Percentiles rank a stretch among this genome's conserved stretches.
phyloP scores from a whole-genome alignment of 2,113 vertebrate species.

The Phyllostomus hastatus region DNA sequence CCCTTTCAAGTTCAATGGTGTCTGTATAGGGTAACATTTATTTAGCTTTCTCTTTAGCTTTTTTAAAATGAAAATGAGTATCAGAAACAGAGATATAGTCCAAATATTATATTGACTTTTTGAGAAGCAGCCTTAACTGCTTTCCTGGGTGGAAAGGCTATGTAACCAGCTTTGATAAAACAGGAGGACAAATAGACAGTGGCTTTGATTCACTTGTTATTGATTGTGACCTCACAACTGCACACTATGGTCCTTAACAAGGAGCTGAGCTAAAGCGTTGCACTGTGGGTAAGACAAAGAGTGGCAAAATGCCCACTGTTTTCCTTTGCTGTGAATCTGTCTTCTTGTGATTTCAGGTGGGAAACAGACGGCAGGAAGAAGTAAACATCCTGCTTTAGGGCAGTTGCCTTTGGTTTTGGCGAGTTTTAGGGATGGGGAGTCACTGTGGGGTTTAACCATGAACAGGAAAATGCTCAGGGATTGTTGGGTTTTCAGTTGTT shows the following conservation, averaged over 20 bases:
- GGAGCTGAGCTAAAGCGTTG: neutral
- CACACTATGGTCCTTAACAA: neutral
- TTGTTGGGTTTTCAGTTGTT: neutral
- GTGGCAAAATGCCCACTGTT: neutral
- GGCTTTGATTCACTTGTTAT: neutral
- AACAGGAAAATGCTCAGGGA: neutral
- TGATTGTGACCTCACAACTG: rapidly evolving
- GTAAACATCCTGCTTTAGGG: slow-evolving; percentile 32
- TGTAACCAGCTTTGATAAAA: neutral
- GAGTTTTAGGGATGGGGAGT: neutral
- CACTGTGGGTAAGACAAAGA: neutral
- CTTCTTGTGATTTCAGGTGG: slow-evolving; percentile 67
- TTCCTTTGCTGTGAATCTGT: neutral
- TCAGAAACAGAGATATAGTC: neutral
- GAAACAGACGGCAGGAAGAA: neutral
- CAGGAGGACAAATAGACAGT: neutral
- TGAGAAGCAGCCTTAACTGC: neutral
- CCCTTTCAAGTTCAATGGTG: neutral
- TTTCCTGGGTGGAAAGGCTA: neutral
- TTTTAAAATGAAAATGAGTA: neutral
- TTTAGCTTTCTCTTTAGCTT: neutral
- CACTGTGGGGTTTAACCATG: neutral
- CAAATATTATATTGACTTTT: neutral
- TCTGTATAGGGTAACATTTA: neutral
- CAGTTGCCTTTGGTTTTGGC: slow-evolving; percentile 7